Percentiles rank a stretch among this genome's conserved stretches.
Conservation (phyloP, 2,888 invertebrate genomes). For the Andrena camellia region DNA sequence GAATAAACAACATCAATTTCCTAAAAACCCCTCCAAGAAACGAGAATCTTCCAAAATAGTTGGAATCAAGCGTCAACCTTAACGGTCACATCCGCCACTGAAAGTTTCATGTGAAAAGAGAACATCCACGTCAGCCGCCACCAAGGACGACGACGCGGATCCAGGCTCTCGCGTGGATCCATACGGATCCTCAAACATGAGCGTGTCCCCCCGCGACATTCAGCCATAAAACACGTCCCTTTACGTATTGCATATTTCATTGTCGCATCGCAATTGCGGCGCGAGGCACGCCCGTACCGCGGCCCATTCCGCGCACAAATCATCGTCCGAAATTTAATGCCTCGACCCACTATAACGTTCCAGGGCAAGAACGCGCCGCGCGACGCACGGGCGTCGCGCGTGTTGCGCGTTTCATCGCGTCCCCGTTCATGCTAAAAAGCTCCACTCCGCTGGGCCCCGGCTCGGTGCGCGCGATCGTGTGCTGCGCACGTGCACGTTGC, state of each 20-base stretch:
- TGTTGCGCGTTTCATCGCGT: conserved; percentile 1
- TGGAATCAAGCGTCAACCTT: neutral
- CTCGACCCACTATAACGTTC: conserved; percentile 39
- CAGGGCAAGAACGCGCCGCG: conserved; percentile 24
- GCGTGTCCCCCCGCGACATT: neutral
- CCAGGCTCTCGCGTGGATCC: neutral
- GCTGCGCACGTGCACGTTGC: conserved; percentile 10
- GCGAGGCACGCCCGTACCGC: conserved; percentile 33
- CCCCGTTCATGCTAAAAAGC: conserved; percentile 22
- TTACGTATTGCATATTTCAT: conserved; percentile 43
- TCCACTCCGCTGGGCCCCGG: neutral
- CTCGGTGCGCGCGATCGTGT: neutral
- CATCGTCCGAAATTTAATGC: conserved; percentile 49
- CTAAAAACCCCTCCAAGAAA: too few relatives aligned
- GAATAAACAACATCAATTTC: too few relatives aligned
- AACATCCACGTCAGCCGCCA: neutral
- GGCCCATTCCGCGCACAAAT: conserved; percentile 39
- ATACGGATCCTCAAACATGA: neutral
- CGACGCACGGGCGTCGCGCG: neutral
- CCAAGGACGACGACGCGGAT: neutral
- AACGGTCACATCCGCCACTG: neutral
- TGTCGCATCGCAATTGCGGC: conserved; percentile 29
- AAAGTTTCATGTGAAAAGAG: neutral
- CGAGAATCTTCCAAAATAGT: too few relatives aligned
- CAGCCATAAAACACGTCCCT: conserved; percentile 22